Conservation (phyloP, 2,113 vertebrate genomes). For the Strigops habroptila region DNA sequence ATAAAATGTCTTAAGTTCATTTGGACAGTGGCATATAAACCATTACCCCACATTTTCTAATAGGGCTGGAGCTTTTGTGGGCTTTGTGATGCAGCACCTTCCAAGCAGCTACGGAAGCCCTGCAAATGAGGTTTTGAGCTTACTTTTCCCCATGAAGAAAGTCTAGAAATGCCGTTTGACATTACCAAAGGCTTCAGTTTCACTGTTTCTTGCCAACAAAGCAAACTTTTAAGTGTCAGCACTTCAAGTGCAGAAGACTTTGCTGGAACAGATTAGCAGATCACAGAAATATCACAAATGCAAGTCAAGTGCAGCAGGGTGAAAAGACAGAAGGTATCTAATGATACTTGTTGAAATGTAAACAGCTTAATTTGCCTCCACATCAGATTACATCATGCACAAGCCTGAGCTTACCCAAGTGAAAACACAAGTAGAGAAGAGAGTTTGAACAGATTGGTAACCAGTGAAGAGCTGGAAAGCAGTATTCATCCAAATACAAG, state of each 20-base stretch:
- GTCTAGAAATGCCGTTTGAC: background rate
- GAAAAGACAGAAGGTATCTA: conserved; percentile 44
- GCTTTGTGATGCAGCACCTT: background rate
- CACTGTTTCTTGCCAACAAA: conserved; percentile 3
- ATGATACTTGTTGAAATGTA: background rate
- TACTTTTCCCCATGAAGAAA: background rate
- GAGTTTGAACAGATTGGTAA: background rate
- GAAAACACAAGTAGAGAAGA: background rate
- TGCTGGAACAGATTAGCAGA: background rate
- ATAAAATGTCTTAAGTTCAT: background rate
- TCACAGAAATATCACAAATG: background rate
- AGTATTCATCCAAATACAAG: background rate
- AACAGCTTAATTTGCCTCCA: background rate
- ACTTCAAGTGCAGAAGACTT: background rate
- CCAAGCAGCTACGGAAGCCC: background rate
- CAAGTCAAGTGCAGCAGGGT: background rate
- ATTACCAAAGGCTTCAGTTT: background rate
- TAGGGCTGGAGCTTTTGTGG: background rate
- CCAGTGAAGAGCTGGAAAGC: background rate
- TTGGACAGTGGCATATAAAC: background rate
- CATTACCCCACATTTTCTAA: background rate
- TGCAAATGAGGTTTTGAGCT: background rate
- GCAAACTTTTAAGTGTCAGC: background rate
- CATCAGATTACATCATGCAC: background rate
- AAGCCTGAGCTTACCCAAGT: background rate